A percentile compares a stretch with the other conserved stretches of the same genome.
phyloP scores from a whole-genome alignment of 2,888 invertebrate species.

The Ligdia adustata region DNA sequence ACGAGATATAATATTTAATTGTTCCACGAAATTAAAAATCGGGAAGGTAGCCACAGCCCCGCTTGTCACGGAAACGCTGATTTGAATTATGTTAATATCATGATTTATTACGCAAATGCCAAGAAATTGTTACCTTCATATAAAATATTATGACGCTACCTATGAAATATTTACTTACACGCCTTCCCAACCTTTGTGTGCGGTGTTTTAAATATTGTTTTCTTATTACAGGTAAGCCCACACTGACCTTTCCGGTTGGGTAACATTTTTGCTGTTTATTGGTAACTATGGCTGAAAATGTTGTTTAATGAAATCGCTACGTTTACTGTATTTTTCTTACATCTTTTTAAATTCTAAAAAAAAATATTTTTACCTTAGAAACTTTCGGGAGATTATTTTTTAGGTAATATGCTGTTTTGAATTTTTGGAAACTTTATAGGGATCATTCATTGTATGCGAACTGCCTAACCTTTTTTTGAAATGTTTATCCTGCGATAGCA shows the following conservation, averaged over 20 bases:
- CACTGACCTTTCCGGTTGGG: conserved; percentile 17
- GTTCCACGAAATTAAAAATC: conserved; percentile 35
- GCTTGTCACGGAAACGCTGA: conserved; percentile 39
- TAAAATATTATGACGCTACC: conserved; percentile 28
- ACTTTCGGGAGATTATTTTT: too few relatives aligned
- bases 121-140: conserved; percentile 37
- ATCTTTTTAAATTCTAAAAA: not conserved
- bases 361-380: too few relatives aligned
- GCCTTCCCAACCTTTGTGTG: conserved; percentile 3
- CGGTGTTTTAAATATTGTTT: conserved; percentile 33
- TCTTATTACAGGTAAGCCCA: conserved; percentile 52
- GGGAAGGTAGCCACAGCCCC: conserved; percentile 30
- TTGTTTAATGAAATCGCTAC: conserved; percentile 41
- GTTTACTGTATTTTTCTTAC: conserved; percentile 9
- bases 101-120: conserved; percentile 49
- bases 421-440: too few relatives aligned
- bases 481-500: too few relatives aligned
- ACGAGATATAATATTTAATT: conserved; percentile 27
- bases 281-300: conserved; percentile 21
- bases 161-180: conserved; percentile 20
- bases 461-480: too few relatives aligned
- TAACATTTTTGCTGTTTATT: conserved; percentile 3
- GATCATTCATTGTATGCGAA: too few relatives aligned
- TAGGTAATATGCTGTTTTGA: too few relatives aligned
- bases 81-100: conserved; percentile 55